These are phyloP conservation scores for Ascaphus truei DNA, from an alignment of 2,113 vertebrate genomes.

Conservation along the genomic window DNA sequence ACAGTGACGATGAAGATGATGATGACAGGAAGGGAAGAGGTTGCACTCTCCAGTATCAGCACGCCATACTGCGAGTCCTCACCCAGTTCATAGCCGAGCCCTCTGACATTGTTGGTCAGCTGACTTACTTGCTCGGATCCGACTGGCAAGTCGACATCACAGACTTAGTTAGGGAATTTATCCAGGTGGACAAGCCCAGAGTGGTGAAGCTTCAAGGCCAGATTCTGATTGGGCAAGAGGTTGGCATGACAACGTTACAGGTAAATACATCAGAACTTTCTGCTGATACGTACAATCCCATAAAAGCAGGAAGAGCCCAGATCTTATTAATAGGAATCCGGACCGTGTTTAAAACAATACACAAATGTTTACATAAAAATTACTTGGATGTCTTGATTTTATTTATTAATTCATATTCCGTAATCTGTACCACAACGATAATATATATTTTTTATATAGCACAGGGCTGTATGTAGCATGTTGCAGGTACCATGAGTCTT, in stretches of 20 bases:
- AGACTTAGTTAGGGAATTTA: constrained; percentile 77
- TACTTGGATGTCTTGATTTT: too few species aligned
- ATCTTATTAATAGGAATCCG: too few species aligned
- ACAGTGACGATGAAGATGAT: constrained; percentile 81
- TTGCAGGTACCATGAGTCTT: too few species aligned
- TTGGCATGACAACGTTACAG: constrained; percentile 86
- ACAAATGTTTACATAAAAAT: too few species aligned
- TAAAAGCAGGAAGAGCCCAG: too few species aligned
- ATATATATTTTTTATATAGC: too few species aligned
- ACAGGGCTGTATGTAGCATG: too few species aligned
- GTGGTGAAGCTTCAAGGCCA: constrained; percentile 74
- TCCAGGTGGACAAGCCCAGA: constrained; percentile 86
- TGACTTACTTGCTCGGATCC: constrained; percentile 74
- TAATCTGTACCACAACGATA: too few species aligned
- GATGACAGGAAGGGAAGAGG: constrained; percentile 74
- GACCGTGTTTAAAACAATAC: background rate
- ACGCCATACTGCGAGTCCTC: constrained; percentile 78
- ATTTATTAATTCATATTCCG: too few species aligned
- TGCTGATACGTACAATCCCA: too few species aligned
- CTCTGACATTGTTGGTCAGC: constrained; percentile 57
- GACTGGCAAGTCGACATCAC: constrained; percentile 94
- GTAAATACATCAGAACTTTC: constrained; percentile 54
- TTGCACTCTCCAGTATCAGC: constrained; percentile 87
- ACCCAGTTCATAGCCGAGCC: constrained; percentile 84
- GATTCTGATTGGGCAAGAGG: constrained; percentile 78